Conservation (phyloP, 2,888 invertebrate genomes). For the Pseudolycoriella hygida region DNA sequence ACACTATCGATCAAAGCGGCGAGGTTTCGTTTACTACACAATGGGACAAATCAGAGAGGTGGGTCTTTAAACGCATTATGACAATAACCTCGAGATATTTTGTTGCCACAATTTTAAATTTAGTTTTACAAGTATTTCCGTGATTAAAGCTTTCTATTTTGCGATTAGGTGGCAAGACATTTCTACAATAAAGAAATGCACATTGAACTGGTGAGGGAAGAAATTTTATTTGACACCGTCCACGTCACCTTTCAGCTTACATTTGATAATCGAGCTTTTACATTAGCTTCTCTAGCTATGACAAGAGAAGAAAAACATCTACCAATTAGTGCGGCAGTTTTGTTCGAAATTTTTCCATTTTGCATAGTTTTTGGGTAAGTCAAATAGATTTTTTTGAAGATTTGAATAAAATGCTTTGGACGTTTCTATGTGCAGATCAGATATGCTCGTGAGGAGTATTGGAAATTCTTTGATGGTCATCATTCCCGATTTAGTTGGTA, state of each 20-base stretch:
- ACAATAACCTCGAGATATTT: too few species aligned
- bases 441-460: slow-evolving; percentile 76
- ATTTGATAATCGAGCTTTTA: slow-evolving; percentile 87
- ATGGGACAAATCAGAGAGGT: slow-evolving; percentile 90
- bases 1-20: slow-evolving; percentile 82
- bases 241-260: slow-evolving; percentile 87
- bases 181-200: slow-evolving; percentile 92
- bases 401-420: background rate
- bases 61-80: too few species aligned
- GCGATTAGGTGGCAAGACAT: slow-evolving; percentile 58
- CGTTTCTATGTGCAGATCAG: slow-evolving; percentile 37
- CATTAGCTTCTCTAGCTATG: slow-evolving; percentile 66
- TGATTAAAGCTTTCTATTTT: too few species aligned
- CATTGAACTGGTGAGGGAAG: slow-evolving; percentile 76
- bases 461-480: slow-evolving; percentile 84
- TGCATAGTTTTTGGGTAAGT: slow-evolving; percentile 88
- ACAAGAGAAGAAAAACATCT: slow-evolving; percentile 76
- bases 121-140: too few species aligned
- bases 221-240: slow-evolving; percentile 73
- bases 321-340: slow-evolving; percentile 72
- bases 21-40: slow-evolving; percentile 90
- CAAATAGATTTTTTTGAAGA: too few species aligned
- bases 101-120: too few species aligned
- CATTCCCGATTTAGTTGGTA: slow-evolving; percentile 70
- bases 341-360: slow-evolving; percentile 96